Evolutionary conservation across 2,888 invertebrate genomes (phyloP).

Genomic region (Latrodectus elegans): DNA sequence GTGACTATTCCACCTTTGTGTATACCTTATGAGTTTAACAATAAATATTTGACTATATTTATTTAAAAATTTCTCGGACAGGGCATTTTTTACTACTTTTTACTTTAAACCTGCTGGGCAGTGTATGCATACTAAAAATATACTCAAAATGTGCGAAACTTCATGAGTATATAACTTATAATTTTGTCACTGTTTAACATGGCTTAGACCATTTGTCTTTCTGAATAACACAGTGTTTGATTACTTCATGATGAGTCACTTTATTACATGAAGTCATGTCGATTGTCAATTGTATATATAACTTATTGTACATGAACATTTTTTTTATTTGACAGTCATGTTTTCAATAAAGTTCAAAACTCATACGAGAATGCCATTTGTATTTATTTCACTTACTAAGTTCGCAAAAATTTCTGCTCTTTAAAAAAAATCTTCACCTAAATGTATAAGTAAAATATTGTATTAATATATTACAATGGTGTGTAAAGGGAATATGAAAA

Average conservation of each 20-base stretch:
- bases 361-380: background rate
- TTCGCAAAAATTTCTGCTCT: no score
- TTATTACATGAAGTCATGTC: slow-evolving; percentile 26
- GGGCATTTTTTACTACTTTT: slow-evolving; percentile 21
- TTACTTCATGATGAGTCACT: slow-evolving; percentile 25
- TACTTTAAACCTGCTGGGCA: slow-evolving; percentile 29
- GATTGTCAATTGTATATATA: slow-evolving; percentile 56
- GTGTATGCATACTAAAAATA: background rate
- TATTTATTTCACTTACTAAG: no score
- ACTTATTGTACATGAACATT: slow-evolving; percentile 54
- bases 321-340: slow-evolving; percentile 34
- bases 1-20: no score
- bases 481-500: no score
- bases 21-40: no score
- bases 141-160: no score
- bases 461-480: no score
- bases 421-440: no score
- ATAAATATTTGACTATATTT: no score
- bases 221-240: slow-evolving; percentile 16
- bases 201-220: background rate
- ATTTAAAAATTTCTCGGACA: background rate
- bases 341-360: slow-evolving; percentile 32
- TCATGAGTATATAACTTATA: no score
- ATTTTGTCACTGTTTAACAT: no score
- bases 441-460: no score